phyloP scores from a whole-genome alignment of 2,113 vertebrate genomes.

The Poicephalus meyeri region DNA sequence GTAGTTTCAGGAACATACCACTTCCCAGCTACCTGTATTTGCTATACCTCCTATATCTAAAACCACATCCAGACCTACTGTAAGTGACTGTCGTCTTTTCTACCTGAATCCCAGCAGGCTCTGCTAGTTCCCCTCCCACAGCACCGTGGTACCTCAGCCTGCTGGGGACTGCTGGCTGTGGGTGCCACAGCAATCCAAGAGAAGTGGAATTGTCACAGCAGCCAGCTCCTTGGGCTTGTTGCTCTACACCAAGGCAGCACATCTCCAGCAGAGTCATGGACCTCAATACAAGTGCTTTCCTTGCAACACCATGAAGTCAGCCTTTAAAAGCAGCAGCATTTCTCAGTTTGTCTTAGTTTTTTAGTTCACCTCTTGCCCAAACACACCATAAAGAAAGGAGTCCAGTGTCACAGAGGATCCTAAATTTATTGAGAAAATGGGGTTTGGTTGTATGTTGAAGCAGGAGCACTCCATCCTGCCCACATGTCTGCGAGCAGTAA shows the following conservation, averaged over 20 bases:
- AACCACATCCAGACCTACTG: background rate
- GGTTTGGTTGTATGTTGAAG: background rate
- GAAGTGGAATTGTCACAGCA: background rate
- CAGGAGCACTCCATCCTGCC: background rate
- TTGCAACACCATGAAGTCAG: background rate
- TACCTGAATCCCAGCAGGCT: background rate
- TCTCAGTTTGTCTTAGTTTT: background rate
- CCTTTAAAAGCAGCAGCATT: background rate
- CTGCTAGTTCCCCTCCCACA: background rate
- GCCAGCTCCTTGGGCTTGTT: background rate
- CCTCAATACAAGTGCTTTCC: background rate
- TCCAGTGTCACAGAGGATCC: background rate
- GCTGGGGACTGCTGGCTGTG: background rate
- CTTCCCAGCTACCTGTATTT: background rate
- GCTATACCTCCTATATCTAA: background rate
- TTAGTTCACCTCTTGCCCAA: background rate
- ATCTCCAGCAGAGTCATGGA: background rate
- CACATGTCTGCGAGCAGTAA: accelerated
- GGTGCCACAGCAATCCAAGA: background rate
- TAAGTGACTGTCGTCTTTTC: background rate
- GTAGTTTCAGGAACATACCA: background rate
- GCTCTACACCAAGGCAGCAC: background rate
- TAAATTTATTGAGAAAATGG: background rate
- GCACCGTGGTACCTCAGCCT: background rate
- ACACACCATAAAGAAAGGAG: background rate